phyloP scores from a whole-genome alignment of 2,113 vertebrate genomes.

The Microcebus tavaratra region DNA sequence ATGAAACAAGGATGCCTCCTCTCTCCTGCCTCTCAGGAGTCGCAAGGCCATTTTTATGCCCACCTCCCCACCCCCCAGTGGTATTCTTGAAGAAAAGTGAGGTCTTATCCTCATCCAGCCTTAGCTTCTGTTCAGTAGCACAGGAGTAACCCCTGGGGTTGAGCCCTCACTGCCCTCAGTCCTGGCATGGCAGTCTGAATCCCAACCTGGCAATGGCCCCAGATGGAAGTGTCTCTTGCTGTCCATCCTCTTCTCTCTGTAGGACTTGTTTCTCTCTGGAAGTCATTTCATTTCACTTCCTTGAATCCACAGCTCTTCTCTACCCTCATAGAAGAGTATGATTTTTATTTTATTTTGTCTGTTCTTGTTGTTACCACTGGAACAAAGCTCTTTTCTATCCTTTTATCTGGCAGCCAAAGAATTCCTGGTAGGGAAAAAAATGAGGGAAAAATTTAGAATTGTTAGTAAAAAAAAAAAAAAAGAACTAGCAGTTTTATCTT shows the following conservation, averaged over 20 bases:
- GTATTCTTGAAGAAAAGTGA: background rate
- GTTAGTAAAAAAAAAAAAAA: background rate
- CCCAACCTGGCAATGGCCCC: background rate
- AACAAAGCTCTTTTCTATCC: background rate
- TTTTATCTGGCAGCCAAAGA: background rate
- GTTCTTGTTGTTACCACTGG: background rate
- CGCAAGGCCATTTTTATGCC: background rate
- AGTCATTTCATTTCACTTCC: background rate
- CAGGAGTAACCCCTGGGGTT: background rate
- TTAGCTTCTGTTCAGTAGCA: background rate
- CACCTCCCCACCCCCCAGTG: too few species aligned
- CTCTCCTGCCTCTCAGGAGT: background rate
- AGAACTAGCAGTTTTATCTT: background rate
- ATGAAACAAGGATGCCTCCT: background rate
- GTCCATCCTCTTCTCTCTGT: background rate
- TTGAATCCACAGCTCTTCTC: background rate
- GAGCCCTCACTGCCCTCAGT: too few species aligned
- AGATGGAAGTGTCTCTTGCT: background rate
- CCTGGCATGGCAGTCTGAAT: background rate
- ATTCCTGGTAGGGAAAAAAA: background rate
- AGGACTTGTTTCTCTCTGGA: background rate
- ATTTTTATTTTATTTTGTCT: background rate
- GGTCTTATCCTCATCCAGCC: background rate
- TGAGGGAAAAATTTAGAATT: background rate
- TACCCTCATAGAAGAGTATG: accelerated